A percentile compares a stretch with the other conserved stretches of the same genome.
Conservation (phyloP, 2,888 invertebrate species). For the Acheta domesticus region DNA sequence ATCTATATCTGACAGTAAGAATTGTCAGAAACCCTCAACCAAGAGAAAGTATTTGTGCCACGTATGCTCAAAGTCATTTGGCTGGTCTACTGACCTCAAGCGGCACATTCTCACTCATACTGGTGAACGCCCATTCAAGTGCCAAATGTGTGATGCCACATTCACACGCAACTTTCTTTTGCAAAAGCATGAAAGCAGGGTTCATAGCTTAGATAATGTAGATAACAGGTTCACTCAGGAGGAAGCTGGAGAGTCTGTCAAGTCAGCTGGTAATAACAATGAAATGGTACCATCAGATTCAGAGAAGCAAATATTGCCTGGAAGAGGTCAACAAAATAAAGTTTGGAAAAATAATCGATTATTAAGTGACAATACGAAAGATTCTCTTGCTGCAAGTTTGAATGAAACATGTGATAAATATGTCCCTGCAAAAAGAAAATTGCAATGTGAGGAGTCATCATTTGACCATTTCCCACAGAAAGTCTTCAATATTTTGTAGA, state of each 20-base stretch:
- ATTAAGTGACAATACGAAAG: not conserved
- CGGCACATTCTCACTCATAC: conserved; percentile 49
- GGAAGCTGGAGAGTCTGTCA: not conserved
- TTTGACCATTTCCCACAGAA: conserved; percentile 30
- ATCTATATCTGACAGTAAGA: not conserved
- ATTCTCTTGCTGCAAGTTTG: not conserved
- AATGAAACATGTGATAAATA: not conserved
- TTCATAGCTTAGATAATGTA: conserved; percentile 39
- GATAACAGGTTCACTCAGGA: not conserved
- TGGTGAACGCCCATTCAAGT: conserved; percentile 48
- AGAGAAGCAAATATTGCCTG: not conserved
- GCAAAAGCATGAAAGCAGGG: conserved; percentile 46
- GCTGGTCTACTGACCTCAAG: conserved; percentile 50
- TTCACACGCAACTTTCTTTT: conserved; percentile 49
- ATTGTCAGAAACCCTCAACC: conserved; percentile 26
- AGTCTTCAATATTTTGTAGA: conserved; percentile 34
- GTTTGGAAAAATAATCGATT: not conserved
- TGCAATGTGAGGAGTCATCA: conserved; percentile 9
- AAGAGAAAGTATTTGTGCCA: conserved; percentile 45
- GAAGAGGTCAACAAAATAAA: not conserved
- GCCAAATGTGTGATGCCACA: conserved; percentile 45
- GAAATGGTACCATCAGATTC: not conserved
- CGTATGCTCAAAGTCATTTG: conserved; percentile 46
- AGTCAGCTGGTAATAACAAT: not conserved
- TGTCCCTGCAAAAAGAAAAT: not conserved